A percentile compares a stretch with the other conserved stretches of the same genome.
These are phyloP conservation scores for Ciconia nigra DNA, from an alignment of 2,797 vertebrate genomes.

Conservation along the genomic window DNA sequence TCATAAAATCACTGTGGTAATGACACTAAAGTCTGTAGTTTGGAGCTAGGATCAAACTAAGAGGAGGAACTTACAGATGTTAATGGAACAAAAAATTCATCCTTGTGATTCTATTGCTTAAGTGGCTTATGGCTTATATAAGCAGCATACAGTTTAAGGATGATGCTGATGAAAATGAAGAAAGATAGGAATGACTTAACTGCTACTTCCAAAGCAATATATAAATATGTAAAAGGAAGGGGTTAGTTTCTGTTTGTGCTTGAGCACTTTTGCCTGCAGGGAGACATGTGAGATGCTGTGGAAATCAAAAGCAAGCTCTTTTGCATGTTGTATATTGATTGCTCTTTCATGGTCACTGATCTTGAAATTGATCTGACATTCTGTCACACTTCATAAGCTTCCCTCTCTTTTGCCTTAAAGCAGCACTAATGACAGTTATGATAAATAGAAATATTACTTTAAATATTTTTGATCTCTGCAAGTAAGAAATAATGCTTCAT, in stretches of 20 bases:
- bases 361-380: background rate
- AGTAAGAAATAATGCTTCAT: background rate
- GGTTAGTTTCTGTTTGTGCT: background rate
- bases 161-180: background rate
- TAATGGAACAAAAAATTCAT: background rate
- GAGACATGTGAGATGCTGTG: background rate
- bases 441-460: background rate
- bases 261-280: background rate
- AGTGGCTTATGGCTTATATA: background rate
- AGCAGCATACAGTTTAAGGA: background rate
- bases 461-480: background rate
- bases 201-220: background rate
- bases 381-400: background rate
- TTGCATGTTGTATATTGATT: background rate
- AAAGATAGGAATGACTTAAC: background rate
- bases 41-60: background rate
- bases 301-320: background rate
- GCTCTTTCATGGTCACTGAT: background rate
- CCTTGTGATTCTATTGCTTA: background rate
- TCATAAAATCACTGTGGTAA: background rate
- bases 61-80: background rate
- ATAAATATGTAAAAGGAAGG: background rate
- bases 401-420: background rate
- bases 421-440: background rate
- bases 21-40: background rate